Evolutionary conservation across 30 jellyfish, hydroid and myxozoan species (phyloP), one percentile per base, ranked within the genome.

Genomic region (Haliclystus octoradiatus): DNA sequence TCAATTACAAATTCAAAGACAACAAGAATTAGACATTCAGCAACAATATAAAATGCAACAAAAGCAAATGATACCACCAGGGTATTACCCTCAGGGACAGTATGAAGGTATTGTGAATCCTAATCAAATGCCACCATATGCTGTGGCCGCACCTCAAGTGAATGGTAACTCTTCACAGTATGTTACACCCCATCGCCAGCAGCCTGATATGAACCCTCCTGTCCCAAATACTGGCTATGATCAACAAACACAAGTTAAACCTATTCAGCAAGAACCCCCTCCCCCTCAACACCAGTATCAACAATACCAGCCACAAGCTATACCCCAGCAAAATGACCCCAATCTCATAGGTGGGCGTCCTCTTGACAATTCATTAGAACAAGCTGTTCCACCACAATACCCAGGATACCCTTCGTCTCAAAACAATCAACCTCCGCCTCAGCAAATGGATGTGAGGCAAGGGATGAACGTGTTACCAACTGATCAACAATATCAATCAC

Each of bases 1-100:
- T 46, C 95, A 75, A 51, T 62, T 89, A 71, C 98, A 89, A 69
- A 69, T 89, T 3, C 98, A 89, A 63, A 76, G 98, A 19, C 98
- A 89, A 50, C 94, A 81, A 49, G 98, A 80, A 33, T 68, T 89
- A 1, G 98, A 89, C 28, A 81, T 71, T 28, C 93, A 89, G 19
- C 98, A 89, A 64, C 98, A 76, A 34, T 26, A 69, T 2, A 89
- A 89, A 71, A 34, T 61, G 2, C 93, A 75, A 47, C 95, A 89
- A 49, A 81, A 82, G 46, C 98, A 81, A 66, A 5, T 76, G n/a
- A 0, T 65, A 22, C 5, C 64, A 19, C 19, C 63, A 5, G 66
- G 15, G 25, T 64, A 31, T n/a, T 53, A 53, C 30, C 30, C 30
- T 53, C 26, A 13, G 12, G 30, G 30, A 5, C 30, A n/a, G 30